Evolutionary conservation across 2,888 invertebrate genomes (phyloP).

Genomic region (Heliconius erato): DNA sequence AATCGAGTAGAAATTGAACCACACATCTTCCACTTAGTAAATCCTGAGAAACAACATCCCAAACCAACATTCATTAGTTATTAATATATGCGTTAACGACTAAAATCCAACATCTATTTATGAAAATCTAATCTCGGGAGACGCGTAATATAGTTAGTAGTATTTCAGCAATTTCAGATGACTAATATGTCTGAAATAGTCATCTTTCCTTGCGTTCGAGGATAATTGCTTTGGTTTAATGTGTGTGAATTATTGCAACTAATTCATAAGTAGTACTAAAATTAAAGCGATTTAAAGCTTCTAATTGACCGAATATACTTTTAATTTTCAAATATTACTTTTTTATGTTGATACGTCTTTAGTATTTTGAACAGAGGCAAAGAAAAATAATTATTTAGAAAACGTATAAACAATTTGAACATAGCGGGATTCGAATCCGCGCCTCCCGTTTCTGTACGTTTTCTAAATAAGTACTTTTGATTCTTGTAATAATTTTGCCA

Average conservation of each 20-base stretch:
- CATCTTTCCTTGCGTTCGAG: slow-evolving; percentile 65
- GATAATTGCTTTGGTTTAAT: slow-evolving; percentile 66
- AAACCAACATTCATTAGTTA: not conserved
- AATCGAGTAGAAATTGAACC: not conserved
- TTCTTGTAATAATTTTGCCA: too few species aligned
- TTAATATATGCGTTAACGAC: slow-evolving; percentile 25
- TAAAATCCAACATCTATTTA: slow-evolving; percentile 32
- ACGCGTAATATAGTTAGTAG: slow-evolving; percentile 22
- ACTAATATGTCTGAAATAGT: slow-evolving; percentile 61
- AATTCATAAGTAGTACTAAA: slow-evolving; percentile 25
- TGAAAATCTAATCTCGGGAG: slow-evolving; percentile 28
- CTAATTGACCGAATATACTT: not conserved
- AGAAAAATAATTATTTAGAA: not conserved
- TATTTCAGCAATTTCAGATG: slow-evolving; percentile 30
- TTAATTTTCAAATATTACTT: not conserved
- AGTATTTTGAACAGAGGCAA: not conserved
- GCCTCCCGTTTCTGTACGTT: too few species aligned
- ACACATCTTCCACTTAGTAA: too few species aligned
- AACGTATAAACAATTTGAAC: too few species aligned
- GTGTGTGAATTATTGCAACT: slow-evolving; percentile 39
- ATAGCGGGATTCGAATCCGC: too few species aligned
- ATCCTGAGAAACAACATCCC: not conserved
- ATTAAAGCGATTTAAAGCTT: slow-evolving; percentile 11
- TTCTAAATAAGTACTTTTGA: too few species aligned
- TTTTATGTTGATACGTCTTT: not conserved